phyloP scores from a whole-genome alignment of 2,113 vertebrate genomes.

The Azemiops feae region DNA sequence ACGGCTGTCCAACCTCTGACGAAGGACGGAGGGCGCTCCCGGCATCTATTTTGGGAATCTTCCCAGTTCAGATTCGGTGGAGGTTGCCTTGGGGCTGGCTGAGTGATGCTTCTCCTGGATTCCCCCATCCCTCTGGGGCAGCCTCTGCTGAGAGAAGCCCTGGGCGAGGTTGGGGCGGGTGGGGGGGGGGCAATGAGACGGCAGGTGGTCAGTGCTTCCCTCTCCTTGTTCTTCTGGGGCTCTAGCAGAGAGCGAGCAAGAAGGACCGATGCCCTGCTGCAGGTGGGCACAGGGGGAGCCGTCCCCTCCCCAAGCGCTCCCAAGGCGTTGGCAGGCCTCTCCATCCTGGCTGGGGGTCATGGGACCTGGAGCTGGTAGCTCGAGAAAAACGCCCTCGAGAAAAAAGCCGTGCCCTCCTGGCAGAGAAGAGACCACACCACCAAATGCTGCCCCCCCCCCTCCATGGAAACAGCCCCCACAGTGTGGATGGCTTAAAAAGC shows the following conservation, averaged over 20 bases:
- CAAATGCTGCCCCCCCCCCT: neutral
- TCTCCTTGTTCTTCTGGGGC: neutral
- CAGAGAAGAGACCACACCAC: neutral
- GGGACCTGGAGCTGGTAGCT: neutral
- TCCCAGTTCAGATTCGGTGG: neutral
- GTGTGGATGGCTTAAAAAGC: neutral
- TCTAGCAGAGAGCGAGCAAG: neutral
- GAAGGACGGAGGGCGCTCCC: neutral
- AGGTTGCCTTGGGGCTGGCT: neutral
- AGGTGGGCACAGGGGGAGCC: neutral
- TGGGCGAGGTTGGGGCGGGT: neutral
- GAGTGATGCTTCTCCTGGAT: neutral
- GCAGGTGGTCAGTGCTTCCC: neutral
- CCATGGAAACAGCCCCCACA: accelerated
- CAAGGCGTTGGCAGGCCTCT: neutral
- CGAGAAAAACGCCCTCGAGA: neutral
- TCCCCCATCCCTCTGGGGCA: neutral
- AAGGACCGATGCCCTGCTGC: neutral
- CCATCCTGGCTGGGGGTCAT: neutral
- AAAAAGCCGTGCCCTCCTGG: neutral
- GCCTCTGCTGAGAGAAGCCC: neutral
- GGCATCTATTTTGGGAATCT: neutral
- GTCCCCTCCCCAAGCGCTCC: no score
- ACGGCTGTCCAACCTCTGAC: neutral
- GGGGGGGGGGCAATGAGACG: neutral